Percentiles rank a stretch among this genome's conserved stretches.
Conservation (phyloP, 1,140 invertebrate species). For the Lucilia sericata region DNA sequence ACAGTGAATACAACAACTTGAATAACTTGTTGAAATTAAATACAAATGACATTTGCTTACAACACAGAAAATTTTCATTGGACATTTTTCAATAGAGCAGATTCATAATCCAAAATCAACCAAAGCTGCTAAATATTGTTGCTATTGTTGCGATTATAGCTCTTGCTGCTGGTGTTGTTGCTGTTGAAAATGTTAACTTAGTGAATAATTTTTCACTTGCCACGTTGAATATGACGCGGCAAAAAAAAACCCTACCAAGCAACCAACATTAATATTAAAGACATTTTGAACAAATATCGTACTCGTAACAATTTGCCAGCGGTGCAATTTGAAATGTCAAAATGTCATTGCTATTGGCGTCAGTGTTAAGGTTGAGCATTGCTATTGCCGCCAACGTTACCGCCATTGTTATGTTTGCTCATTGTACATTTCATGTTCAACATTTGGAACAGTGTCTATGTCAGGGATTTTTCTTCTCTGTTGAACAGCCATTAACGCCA, state of each 20-base stretch:
- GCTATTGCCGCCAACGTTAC: slow-evolving; percentile 1
- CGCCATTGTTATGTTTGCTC: slow-evolving; percentile 15
- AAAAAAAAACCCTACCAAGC: not conserved
- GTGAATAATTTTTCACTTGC: slow-evolving; percentile 20
- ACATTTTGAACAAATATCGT: not conserved
- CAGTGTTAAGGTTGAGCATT: not conserved
- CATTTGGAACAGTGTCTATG: not conserved
- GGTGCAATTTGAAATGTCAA: slow-evolving; percentile 6
- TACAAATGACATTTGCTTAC: slow-evolving; percentile 16
- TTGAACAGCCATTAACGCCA: slow-evolving; percentile 4
- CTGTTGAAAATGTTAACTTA: not conserved
- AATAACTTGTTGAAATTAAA: slow-evolving; percentile 29
- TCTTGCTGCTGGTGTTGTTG: not conserved
- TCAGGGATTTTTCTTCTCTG: slow-evolving; percentile 15
- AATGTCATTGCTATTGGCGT: slow-evolving; percentile 20
- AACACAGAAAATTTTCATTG: not conserved
- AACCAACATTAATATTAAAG: not conserved
- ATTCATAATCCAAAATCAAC: not conserved
- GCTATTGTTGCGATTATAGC: not conserved
- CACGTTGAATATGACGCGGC: not conserved
- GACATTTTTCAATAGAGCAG: not conserved
- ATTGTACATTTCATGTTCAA: slow-evolving; percentile 12
- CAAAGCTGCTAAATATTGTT: not conserved
- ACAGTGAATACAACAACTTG: slow-evolving; percentile 4
- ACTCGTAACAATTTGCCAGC: not conserved